These are phyloP conservation scores for Thunnus albacares DNA, from an alignment of 2,797 vertebrate genomes.

Conservation along the genomic window DNA sequence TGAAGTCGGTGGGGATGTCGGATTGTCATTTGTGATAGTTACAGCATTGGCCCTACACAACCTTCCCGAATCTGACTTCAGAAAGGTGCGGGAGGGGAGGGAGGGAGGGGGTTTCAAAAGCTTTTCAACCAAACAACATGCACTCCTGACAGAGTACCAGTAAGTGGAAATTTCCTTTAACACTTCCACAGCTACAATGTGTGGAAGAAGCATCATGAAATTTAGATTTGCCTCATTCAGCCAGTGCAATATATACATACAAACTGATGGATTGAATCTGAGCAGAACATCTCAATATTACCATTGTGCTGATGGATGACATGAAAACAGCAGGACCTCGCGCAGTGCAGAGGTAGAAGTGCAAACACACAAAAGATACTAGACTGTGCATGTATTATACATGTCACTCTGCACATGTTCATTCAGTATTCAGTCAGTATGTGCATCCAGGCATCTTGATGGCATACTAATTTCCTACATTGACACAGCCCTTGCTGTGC, in stretches of 20 bases:
- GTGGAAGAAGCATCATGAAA: not conserved
- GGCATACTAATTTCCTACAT: slow-evolving; percentile 50
- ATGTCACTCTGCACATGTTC: slow-evolving; percentile 35
- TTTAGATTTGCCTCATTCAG: not conserved
- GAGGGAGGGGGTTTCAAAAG: too few species aligned
- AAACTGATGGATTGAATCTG: not conserved
- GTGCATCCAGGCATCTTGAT: slow-evolving; percentile 44
- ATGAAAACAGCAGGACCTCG: not conserved
- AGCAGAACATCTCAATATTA: not conserved
- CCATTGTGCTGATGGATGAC: not conserved
- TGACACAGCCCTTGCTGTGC: slow-evolving; percentile 47
- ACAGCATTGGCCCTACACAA: too few species aligned
- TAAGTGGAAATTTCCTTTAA: not conserved
- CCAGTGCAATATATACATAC: not conserved
- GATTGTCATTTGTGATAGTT: too few species aligned
- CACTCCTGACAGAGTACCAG: not conserved
- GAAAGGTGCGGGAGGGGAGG: too few species aligned
- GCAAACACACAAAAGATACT: slow-evolving; percentile 24
- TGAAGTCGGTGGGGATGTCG: too few species aligned
- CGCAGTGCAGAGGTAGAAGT: not conserved
- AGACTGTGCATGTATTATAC: slow-evolving; percentile 45
- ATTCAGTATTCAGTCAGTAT: slow-evolving; percentile 56
- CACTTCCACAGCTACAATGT: not conserved
- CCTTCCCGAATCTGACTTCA: too few species aligned
- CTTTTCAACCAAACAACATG: too few species aligned